Percentiles rank a stretch among this genome's conserved stretches.
phyloP scores from a whole-genome alignment of 2,113 vertebrate genomes.

The Phalacrocorax carbo region DNA sequence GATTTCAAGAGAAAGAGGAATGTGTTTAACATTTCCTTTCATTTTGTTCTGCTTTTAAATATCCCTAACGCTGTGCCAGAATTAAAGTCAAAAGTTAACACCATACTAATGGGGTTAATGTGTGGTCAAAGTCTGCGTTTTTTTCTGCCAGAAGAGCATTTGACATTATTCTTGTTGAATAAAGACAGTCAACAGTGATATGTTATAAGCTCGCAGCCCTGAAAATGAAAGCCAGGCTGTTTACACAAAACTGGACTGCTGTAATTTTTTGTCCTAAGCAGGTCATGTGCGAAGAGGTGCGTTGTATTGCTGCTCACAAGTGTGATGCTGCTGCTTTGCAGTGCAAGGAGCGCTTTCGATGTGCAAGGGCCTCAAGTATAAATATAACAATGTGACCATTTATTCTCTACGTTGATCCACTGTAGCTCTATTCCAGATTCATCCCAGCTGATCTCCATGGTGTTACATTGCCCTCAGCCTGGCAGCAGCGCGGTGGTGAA shows the following conservation, averaged over 20 bases:
- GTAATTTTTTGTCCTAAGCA: background rate
- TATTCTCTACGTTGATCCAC: background rate
- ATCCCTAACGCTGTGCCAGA: slow-evolving; percentile 23
- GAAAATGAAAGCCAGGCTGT: background rate
- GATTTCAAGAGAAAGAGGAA: slow-evolving; percentile 9
- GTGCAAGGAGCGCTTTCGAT: background rate
- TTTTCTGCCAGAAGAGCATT: slow-evolving; percentile 38
- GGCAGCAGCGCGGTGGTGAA: background rate
- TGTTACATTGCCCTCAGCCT: background rate
- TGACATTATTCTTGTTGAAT: slow-evolving; percentile 23
- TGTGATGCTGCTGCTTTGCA: background rate
- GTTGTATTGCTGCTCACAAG: background rate
- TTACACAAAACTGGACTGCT: background rate
- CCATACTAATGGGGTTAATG: slow-evolving; percentile 59
- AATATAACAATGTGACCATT: background rate
- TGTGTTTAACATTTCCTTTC: slow-evolving; percentile 33
- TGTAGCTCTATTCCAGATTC: background rate
- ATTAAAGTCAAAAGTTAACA: slow-evolving; percentile 60
- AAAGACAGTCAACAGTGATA: background rate
- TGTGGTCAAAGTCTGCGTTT: slow-evolving; percentile 50
- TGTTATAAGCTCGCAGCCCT: background rate
- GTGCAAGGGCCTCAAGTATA: background rate
- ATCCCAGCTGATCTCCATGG: background rate
- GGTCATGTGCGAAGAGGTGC: background rate
- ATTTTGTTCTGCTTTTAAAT: slow-evolving; percentile 54